A percentile compares a stretch with the other conserved stretches of the same genome.
phyloP scores from a whole-genome alignment of 2,113 vertebrate species.

The Pluvianellus socialis region DNA sequence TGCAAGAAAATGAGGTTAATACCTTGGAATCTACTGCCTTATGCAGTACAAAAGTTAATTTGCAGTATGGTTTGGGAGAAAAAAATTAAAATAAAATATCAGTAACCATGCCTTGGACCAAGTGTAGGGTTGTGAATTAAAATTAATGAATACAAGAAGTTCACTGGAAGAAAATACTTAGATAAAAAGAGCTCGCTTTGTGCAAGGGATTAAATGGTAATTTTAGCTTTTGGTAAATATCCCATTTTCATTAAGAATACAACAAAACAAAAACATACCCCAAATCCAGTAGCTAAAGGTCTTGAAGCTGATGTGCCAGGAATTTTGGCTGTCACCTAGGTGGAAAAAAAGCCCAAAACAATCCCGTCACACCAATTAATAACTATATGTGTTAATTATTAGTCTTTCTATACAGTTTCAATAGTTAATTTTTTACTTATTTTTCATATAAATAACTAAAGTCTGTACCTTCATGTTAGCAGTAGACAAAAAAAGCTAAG shows the following conservation, averaged over 20 bases:
- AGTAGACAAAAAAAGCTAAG: neutral
- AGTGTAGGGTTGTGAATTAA: neutral
- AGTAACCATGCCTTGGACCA: neutral
- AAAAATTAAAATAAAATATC: neutral
- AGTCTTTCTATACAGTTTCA: neutral
- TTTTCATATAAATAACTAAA: neutral
- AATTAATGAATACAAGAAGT: neutral
- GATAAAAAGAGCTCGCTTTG: neutral
- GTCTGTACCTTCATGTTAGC: neutral
- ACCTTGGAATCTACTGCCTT: neutral
- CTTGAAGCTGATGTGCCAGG: slow-evolving; percentile 86
- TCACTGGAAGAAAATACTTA: neutral
- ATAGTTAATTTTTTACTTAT: neutral
- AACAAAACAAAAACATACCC: slow-evolving; percentile 77
- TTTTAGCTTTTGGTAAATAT: neutral
- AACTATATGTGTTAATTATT: neutral
- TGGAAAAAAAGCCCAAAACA: neutral
- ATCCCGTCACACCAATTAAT: fast-evolving
- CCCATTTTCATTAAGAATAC: neutral
- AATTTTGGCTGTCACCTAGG: slow-evolving; percentile 90
- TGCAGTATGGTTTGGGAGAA: neutral
- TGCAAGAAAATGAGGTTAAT: neutral
- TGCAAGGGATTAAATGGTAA: neutral
- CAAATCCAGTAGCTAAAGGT: slow-evolving; percentile 85
- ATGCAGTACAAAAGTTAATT: neutral